These are phyloP conservation scores for Xenopus laevis DNA, from an alignment of 2,113 vertebrate species.

Conservation along the genomic window DNA sequence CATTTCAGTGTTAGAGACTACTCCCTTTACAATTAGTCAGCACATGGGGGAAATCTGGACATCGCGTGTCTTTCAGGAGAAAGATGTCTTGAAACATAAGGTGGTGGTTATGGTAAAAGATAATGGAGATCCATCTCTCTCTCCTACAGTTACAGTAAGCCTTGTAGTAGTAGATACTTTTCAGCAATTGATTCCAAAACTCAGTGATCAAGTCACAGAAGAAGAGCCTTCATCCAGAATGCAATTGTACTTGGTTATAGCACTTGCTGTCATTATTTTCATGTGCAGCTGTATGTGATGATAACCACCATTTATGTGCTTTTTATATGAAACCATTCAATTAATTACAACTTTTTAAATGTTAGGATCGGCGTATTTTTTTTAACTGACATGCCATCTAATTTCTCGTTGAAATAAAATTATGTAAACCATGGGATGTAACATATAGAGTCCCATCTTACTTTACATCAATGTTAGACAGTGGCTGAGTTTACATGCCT, in stretches of 20 bases:
- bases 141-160: slow-evolving; percentile 34
- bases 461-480: too few relatives aligned
- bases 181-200: slow-evolving; percentile 21
- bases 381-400: too few relatives aligned
- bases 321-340: too few relatives aligned
- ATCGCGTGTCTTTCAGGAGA: slow-evolving; percentile 45
- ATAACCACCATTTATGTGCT: too few relatives aligned
- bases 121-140: slow-evolving; percentile 41
- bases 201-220: neutral
- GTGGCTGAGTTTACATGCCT: too few relatives aligned
- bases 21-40: slow-evolving; percentile 39
- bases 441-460: too few relatives aligned
- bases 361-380: too few relatives aligned
- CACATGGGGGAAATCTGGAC: slow-evolving; percentile 48
- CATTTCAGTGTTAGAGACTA: slow-evolving; percentile 46
- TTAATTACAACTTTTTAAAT: too few relatives aligned
- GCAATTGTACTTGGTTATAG: slow-evolving; percentile 46
- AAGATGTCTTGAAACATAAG: slow-evolving; percentile 28
- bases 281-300: too few relatives aligned
- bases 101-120: slow-evolving; percentile 52
- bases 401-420: too few relatives aligned
- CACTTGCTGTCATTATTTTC: slow-evolving; percentile 23
- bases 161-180: slow-evolving; percentile 42
- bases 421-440: too few relatives aligned
- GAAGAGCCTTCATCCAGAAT: slow-evolving; percentile 15